Conservation (phyloP, 1,140 invertebrate species). For the Hylyphantes graminicola region DNA sequence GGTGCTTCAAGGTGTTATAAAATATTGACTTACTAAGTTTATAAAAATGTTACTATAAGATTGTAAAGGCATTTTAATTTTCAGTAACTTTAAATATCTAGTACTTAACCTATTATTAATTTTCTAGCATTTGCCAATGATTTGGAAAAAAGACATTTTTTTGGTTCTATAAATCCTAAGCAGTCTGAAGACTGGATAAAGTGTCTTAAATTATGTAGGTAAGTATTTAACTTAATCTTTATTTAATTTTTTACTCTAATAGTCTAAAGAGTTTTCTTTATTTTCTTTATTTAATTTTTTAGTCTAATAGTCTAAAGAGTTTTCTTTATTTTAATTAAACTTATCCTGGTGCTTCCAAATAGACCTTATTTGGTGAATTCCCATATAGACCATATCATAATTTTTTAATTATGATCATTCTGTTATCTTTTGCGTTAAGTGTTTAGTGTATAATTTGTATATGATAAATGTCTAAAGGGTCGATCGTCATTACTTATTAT, state of each 20-base stretch:
- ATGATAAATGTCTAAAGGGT: background rate
- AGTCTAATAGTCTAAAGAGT: background rate
- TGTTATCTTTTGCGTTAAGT: background rate
- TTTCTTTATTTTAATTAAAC: background rate
- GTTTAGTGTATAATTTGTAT: too few relatives aligned
- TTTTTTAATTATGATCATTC: background rate
- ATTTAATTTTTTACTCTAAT: background rate
- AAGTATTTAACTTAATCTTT: background rate
- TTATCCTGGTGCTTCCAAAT: too few relatives aligned
- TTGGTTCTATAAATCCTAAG: slow-evolving; percentile 23
- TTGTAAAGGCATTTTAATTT: too few relatives aligned
- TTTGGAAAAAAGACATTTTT: slow-evolving; percentile 37
- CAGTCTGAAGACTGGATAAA: slow-evolving; percentile 30
- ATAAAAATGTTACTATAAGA: too few relatives aligned
- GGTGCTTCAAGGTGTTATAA: too few relatives aligned
- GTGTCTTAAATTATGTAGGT: slow-evolving; percentile 27
- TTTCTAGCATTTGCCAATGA: slow-evolving; percentile 38
- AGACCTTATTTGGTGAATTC: too few relatives aligned
- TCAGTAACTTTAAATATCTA: too few relatives aligned
- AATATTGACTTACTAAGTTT: too few relatives aligned
- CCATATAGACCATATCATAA: too few relatives aligned
- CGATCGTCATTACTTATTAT: background rate
- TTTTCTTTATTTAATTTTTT: background rate
- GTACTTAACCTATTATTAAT: background rate
- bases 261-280: background rate